A percentile compares a stretch with the other conserved stretches of the same genome.
Evolutionary conservation across 2,888 invertebrate genomes (phyloP).

Genomic region (Torymus texanus): DNA sequence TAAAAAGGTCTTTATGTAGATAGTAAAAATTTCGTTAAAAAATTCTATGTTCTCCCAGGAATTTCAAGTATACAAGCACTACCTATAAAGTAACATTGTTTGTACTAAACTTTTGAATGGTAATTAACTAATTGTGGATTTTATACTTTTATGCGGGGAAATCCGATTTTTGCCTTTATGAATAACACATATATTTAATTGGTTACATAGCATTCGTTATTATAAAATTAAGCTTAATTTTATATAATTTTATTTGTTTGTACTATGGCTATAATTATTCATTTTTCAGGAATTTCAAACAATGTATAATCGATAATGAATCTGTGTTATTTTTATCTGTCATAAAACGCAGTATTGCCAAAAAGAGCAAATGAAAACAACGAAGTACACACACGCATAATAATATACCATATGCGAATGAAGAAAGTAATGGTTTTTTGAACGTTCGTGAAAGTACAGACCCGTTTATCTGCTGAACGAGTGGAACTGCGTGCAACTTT

Average conservation of each 20-base stretch:
- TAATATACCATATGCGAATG: conserved; percentile 21
- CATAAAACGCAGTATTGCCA: neutral
- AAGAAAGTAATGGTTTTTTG: conserved; percentile 33
- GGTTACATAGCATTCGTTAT: too few relatives aligned
- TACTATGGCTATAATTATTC: too few relatives aligned
- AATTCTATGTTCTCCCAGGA: conserved; percentile 13
- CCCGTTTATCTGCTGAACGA: conserved; percentile 20
- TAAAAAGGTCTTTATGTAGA: conserved; percentile 12
- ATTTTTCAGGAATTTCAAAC: too few relatives aligned
- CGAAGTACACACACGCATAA: neutral
- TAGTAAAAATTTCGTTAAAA: conserved; percentile 6
- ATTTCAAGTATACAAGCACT: conserved; percentile 1
- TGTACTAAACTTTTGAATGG: neutral
- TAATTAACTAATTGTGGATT: conserved; percentile 3
- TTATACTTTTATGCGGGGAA: too few relatives aligned
- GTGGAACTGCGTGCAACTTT: conserved; percentile 11
- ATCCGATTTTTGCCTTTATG: too few relatives aligned
- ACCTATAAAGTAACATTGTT: neutral
- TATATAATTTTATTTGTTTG: too few relatives aligned
- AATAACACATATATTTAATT: too few relatives aligned
- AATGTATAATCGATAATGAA: too few relatives aligned
- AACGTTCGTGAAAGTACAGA: conserved; percentile 32
- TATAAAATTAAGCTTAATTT: too few relatives aligned
- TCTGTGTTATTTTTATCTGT: neutral
- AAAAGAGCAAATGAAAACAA: conserved; percentile 11